Conservation (phyloP, 2,888 invertebrate genomes). For the Spialia ferax region DNA sequence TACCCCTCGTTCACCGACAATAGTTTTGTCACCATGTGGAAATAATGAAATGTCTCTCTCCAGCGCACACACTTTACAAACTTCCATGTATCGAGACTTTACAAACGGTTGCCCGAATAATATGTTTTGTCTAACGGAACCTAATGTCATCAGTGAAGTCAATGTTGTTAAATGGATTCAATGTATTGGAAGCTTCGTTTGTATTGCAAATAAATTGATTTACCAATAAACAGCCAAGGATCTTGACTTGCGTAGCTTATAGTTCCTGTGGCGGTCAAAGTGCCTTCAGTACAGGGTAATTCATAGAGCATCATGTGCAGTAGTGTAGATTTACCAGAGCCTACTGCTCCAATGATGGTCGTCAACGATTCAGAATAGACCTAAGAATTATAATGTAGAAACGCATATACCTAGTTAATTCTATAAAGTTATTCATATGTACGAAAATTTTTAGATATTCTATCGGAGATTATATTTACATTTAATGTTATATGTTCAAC, state of each 20-base stretch:
- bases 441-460: background rate
- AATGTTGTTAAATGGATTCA: too few relatives aligned
- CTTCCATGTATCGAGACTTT: conserved; percentile 87
- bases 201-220: conserved; percentile 16
- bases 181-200: too few relatives aligned
- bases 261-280: conserved; percentile 86
- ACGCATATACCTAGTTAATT: too few relatives aligned
- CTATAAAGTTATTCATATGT: background rate
- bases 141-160: conserved; percentile 56
- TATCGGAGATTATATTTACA: conserved; percentile 54
- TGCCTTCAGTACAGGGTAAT: conserved; percentile 89
- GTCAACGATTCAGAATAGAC: conserved; percentile 76
- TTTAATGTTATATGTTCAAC: conserved; percentile 75
- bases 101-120: conserved; percentile 93
- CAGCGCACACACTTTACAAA: conserved; percentile 90
- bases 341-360: conserved; percentile 88
- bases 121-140: conserved; percentile 96
- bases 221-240: conserved; percentile 92
- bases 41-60: conserved; percentile 91
- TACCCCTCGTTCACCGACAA: conserved; percentile 95
- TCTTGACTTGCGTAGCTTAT: conserved; percentile 93
- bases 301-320: conserved; percentile 91
- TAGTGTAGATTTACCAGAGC: conserved; percentile 87
- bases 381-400: conserved; percentile 51
- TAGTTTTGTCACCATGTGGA: conserved; percentile 93